Percentiles rank a stretch among this genome's conserved stretches.
Conservation (phyloP, 2,113 vertebrate genomes). For the Mus musculus region DNA sequence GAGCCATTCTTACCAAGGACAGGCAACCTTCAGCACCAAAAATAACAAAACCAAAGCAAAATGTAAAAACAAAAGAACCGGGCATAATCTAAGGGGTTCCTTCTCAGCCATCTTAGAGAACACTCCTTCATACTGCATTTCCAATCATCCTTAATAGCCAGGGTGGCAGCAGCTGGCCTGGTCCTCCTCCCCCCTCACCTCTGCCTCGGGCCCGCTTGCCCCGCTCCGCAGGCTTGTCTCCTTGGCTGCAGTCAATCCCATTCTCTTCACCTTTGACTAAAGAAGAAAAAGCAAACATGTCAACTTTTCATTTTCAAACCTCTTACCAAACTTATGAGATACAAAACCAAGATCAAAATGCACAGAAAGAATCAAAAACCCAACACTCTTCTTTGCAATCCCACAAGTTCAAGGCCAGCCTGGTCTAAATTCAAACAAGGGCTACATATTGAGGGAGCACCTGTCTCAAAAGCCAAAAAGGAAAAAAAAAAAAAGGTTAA, state of each 20-base stretch:
- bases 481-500: not conserved
- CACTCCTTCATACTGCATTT: not conserved
- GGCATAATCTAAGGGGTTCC: not conserved
- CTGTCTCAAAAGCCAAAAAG: not conserved
- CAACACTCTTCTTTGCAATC: not conserved
- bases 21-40: not conserved
- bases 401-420: not conserved
- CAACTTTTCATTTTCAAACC: constrained; percentile 14
- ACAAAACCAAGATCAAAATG: constrained; percentile 17
- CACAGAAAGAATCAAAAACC: not conserved
- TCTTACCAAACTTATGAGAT: not conserved
- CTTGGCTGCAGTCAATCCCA: constrained; percentile 92
- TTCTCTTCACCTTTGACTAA: constrained; percentile 95
- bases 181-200: constrained; percentile 87
- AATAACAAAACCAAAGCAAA: not conserved
- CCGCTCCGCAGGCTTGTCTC: constrained; percentile 92
- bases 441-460: not conserved
- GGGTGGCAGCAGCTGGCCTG: not conserved
- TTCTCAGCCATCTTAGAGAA: not conserved
- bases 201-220: constrained; percentile 93
- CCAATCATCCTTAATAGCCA: not conserved
- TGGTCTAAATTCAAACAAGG: not conserved
- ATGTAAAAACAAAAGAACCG: not conserved
- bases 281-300: constrained; percentile 54
- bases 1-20: not conserved